Evolutionary conservation across 2,888 invertebrate genomes (phyloP).

Genomic region (Amiota communis): DNA sequence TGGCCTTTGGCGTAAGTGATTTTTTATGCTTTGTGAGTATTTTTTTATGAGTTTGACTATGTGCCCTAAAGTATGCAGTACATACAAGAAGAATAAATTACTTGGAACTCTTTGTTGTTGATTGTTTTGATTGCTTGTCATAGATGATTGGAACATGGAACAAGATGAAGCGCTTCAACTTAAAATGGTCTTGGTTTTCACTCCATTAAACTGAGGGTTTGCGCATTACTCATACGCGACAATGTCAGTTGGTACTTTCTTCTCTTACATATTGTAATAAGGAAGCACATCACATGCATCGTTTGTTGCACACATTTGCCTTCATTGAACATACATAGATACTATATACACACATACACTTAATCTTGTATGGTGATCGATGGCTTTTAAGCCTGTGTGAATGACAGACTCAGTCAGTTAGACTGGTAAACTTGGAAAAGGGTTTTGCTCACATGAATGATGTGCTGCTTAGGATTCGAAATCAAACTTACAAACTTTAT

Average conservation of each 20-base stretch:
- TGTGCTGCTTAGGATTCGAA: too few relatives aligned
- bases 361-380: constrained; percentile 59
- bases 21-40: not conserved
- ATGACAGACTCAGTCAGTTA: constrained; percentile 3
- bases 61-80: too few relatives aligned
- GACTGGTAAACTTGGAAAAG: not conserved
- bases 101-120: constrained; percentile 47
- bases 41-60: too few relatives aligned
- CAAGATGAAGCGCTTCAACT: not conserved
- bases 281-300: too few relatives aligned
- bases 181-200: not conserved
- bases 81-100: not conserved
- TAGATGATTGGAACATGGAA: too few relatives aligned
- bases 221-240: not conserved
- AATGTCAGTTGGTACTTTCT: not conserved
- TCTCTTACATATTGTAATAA: too few relatives aligned
- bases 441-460: too few relatives aligned
- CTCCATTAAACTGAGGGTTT: not conserved
- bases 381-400: constrained; percentile 36
- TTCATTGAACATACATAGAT: constrained; percentile 39
- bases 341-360: constrained; percentile 37
- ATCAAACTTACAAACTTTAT: too few relatives aligned
- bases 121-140: constrained; percentile 40
- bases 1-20: constrained; percentile 31
- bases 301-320: constrained; percentile 52